Evolutionary conservation across 2,113 vertebrate species (phyloP), one percentile per base, ranked within the genome.

Genomic region (Porphyrio hochstetteri): DNA sequence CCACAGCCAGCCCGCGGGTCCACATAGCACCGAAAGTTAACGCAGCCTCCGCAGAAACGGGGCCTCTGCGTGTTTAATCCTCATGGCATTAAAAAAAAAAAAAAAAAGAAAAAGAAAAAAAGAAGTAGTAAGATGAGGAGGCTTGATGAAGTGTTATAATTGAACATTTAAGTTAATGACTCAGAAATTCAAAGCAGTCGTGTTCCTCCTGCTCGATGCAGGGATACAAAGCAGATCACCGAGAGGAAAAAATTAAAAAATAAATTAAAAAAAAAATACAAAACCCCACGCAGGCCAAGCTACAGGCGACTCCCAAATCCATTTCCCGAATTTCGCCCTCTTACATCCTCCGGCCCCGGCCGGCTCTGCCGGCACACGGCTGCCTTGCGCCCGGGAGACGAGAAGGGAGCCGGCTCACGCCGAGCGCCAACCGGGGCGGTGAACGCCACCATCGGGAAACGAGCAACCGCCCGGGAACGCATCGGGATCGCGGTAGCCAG

Each of bases 121-220:
- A 46, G 17, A 46, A 46, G 44, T 46, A 46, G 48, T 48, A 21
- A 48, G 48, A 70, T 10, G 19, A 90, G 52, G 17, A 55, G 36
- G 27, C 36, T 68, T 25, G 59, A 72, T n/a, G 60, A 94, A 92
- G 42, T 25, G 74, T 11, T 21, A 77, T 25, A 27, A 95, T 0
- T 28, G 70, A 76, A 94, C 56, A 18, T 35, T 72, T 35, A 81
- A 90, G 89, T 65, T 63, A 60, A 59, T 46, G 90, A 90, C 77
- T 97, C 87, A 88, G 71, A 95, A 86, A 95, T 13, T 15, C n/a
- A 81, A 69, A 90, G 86, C 64, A 28, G 48, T 28, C 55, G 31
- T 18, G 61, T 16, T 57, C 33, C 50, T 53, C 33, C 50, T 64
- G 53, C 59, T 82, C 53, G 17, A 56, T 16, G 71, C 35, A 56